Conservation (phyloP, 2,113 vertebrate species). For the zebrafish (Danio rerio) region DNA sequence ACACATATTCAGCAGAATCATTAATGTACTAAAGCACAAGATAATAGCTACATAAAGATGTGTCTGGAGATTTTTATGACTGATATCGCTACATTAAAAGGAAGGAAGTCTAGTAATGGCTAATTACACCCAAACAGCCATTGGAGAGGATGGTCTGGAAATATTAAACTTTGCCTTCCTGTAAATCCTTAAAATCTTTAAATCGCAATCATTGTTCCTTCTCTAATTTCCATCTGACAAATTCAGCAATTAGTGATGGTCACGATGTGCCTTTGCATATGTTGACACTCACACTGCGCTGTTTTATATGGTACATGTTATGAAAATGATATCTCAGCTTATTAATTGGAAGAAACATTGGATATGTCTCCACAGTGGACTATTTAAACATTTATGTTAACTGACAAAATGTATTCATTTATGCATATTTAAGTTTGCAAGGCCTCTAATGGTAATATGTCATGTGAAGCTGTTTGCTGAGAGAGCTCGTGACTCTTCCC, state of each 20-base stretch:
- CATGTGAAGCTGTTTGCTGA: constrained; percentile 46
- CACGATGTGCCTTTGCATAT: background rate
- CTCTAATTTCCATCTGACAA: background rate
- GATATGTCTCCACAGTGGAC: background rate
- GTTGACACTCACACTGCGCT: background rate
- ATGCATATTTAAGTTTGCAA: constrained; percentile 21
- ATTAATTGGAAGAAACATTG: background rate
- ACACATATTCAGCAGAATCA: constrained; percentile 18
- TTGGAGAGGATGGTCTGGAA: constrained; percentile 1
- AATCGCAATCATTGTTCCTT: background rate
- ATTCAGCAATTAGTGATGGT: background rate
- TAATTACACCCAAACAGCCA: constrained; percentile 26
- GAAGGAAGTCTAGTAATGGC: constrained; percentile 33
- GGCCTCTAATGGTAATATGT: constrained; percentile 41
- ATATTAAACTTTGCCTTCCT: background rate
- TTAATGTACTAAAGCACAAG: constrained; percentile 31
- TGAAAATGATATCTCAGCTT: background rate
- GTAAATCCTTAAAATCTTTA: constrained; percentile 1
- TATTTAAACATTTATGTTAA: constrained; percentile 12
- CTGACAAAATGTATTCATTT: constrained; percentile 14
- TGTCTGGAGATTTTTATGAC: constrained; percentile 24
- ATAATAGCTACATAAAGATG: constrained; percentile 35
- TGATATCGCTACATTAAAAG: constrained; percentile 26
- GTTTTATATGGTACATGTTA: background rate
- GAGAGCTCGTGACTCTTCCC: constrained; percentile 48